Conservation (phyloP, 2,888 invertebrate genomes). For the Gymnosoma rotundatum region DNA sequence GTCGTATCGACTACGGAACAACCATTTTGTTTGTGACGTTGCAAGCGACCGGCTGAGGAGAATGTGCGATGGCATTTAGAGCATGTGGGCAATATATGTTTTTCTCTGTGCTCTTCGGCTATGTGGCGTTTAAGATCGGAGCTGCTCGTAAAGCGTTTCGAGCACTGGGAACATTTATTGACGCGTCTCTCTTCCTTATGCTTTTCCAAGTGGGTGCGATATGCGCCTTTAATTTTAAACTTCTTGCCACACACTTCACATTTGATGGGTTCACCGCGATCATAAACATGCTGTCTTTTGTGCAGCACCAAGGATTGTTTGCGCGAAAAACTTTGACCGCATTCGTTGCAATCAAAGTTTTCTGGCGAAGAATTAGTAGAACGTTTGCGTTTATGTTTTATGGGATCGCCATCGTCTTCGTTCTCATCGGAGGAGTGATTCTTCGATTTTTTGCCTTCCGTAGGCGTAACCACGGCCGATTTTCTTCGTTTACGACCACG, state of each 20-base stretch:
- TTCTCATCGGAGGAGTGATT: slow-evolving; percentile 60
- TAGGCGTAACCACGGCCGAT: slow-evolving; percentile 65
- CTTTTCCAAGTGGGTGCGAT: slow-evolving; percentile 81
- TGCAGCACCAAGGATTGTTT: slow-evolving; percentile 83
- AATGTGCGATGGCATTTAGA: slow-evolving; percentile 80
- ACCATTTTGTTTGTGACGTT: slow-evolving; percentile 77
- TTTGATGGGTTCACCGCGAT: slow-evolving; percentile 78
- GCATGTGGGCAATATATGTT: slow-evolving; percentile 77
- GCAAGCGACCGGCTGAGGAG: slow-evolving; percentile 77
- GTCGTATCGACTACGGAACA: slow-evolving; percentile 72
- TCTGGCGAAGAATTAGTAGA: slow-evolving; percentile 67
- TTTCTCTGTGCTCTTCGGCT: slow-evolving; percentile 77
- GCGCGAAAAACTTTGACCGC: slow-evolving; percentile 83
- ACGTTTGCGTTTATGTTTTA: slow-evolving; percentile 66
- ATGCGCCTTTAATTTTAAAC: slow-evolving; percentile 82
- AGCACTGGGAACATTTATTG: slow-evolving; percentile 75
- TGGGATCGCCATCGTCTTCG: slow-evolving; percentile 69
- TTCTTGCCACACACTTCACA: slow-evolving; percentile 82
- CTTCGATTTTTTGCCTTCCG: slow-evolving; percentile 55
- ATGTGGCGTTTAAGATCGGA: slow-evolving; percentile 80
- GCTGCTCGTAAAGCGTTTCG: slow-evolving; percentile 77
- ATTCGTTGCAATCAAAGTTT: slow-evolving; percentile 78
- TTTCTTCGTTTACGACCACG: slow-evolving; percentile 73
- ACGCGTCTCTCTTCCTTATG: slow-evolving; percentile 77
- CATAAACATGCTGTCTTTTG: slow-evolving; percentile 82